Percentiles rank a stretch among this genome's conserved stretches.
phyloP scores from a whole-genome alignment of 2,888 invertebrate species.

The Acrobasis repandana region DNA sequence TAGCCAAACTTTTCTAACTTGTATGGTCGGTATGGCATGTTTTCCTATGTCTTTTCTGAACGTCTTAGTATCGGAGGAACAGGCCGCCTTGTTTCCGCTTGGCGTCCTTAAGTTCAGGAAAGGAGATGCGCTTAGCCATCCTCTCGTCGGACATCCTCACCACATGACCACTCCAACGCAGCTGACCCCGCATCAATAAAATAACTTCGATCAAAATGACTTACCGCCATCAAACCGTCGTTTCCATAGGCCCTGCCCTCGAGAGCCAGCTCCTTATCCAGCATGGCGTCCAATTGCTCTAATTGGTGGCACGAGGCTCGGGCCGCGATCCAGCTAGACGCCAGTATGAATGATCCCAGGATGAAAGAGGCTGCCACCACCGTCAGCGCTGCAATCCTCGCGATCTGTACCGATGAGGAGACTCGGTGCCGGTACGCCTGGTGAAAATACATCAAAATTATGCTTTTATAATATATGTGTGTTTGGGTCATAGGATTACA shows the following conservation, averaged over 20 bases:
- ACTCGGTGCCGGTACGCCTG: constrained; percentile 91
- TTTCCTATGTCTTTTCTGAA: no score
- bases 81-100: no score
- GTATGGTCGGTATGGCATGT: no score
- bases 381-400: constrained; percentile 92
- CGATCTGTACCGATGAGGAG: constrained; percentile 92
- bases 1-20: no score
- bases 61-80: no score
- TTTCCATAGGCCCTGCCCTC: constrained; percentile 83
- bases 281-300: constrained; percentile 86
- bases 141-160: no score
- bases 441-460: constrained; percentile 30
- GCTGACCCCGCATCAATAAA: no score
- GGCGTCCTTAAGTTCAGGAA: no score
- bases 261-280: constrained; percentile 87
- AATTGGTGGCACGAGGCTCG: constrained; percentile 90
- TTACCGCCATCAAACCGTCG: constrained; percentile 88
- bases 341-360: constrained; percentile 91
- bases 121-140: no score
- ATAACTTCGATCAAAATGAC: constrained; percentile 47
- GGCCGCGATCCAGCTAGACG: constrained; percentile 92
- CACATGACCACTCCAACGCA: no score
- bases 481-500: no score
- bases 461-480: background rate
- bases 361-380: constrained; percentile 91